Base-by-base conservation (phyloP, 2,888 invertebrate species). In the Cerceris rybyensis region DNA sequence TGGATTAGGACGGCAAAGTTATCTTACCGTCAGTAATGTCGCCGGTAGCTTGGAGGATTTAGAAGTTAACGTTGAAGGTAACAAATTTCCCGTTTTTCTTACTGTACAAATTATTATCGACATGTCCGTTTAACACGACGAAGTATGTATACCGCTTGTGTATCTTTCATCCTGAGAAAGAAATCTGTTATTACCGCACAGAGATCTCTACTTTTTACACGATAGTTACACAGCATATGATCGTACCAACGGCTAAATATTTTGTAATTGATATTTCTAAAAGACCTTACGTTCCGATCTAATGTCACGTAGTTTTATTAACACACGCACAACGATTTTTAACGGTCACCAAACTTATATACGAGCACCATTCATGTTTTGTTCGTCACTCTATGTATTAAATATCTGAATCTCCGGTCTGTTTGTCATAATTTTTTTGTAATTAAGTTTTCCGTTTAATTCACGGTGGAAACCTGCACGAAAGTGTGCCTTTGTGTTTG, bases 31-130 rank as follows among this genome's bases (percentile, higher is more conserved):
- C 87, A 92, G 92, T 89, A 96, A 96, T 93, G 96, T 97, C 93
- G 96, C 96, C 81, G 96, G 97, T 88, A 96, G 97, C 90, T 95
- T 98, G 87, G 97, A 98, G 92, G 98, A 98, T 93, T 96, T 98
- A 88, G 98, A 98, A 94, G 97, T 98, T 91, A 97, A 98, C 94
- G 98, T 98, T 93, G 98, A 98, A 96, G 98, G 98, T 98, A 94
- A 68, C 57, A 4, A 42, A 41, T 50, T 42, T 59, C 0, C 8
- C 5, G 7, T 49, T 16, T 28, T 54, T 61, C 11, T 55, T 57
- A 39, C 16, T 14, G 14, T 13, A 28, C 28, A 43, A 43, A 7
- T 63, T 58, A 14, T 66, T 55, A 28, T 28, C 9, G 41, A 39
- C n/a, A 63, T 59, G 28, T 41, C 57, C 43, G 7, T 50, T 49